Percentiles rank a stretch among this genome's conserved stretches.
These are phyloP conservation scores for Sternotherus odoratus DNA, from an alignment of 2,797 vertebrate species.

Conservation along the genomic window DNA sequence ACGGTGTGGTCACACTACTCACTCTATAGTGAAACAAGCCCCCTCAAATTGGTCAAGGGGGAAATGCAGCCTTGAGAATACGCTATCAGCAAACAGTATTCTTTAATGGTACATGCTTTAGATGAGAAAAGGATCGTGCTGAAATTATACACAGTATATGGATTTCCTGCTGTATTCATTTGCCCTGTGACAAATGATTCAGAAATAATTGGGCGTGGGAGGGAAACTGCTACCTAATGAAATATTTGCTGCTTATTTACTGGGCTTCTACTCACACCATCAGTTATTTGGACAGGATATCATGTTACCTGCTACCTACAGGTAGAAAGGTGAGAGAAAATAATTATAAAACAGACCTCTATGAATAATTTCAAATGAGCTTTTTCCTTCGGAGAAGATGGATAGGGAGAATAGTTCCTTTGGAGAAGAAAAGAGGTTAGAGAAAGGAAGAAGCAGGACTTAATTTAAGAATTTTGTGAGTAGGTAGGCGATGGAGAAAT, in stretches of 20 bases:
- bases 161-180: slow-evolving; percentile 18
- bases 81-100: background rate
- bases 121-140: slow-evolving; percentile 44
- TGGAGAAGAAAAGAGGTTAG: slow-evolving; percentile 15
- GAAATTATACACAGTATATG: background rate
- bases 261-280: background rate
- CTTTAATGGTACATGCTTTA: background rate
- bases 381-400: background rate
- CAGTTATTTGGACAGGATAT: background rate
- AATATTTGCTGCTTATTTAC: background rate
- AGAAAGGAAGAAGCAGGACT: background rate
- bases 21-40: background rate
- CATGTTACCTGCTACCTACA: background rate
- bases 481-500: slow-evolving; percentile 13
- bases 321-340: background rate
- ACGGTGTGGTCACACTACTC: background rate
- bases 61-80: background rate
- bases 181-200: background rate
- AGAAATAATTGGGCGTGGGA: fast-evolving
- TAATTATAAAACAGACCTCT: background rate
- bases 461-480: slow-evolving; percentile 8
- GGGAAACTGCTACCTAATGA: slow-evolving; percentile 1
- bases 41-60: background rate
- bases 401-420: background rate
- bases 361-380: background rate